Conservation (phyloP, 2,888 invertebrate species). For the Caenorhabditis zanzibari region DNA sequence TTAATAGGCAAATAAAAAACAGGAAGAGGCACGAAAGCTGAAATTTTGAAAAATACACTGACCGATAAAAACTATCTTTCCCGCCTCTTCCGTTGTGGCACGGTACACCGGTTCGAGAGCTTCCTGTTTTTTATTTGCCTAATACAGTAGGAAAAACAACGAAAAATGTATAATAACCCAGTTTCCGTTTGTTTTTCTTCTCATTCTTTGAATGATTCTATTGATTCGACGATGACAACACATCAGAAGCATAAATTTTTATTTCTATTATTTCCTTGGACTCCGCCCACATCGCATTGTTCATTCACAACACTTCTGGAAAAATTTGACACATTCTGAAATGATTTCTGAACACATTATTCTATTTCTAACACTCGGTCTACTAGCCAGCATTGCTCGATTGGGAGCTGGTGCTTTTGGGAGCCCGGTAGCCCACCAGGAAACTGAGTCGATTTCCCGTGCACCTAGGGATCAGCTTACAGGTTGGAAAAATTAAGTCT, state of each 20-base stretch:
- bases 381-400: background rate
- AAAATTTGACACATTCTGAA: background rate
- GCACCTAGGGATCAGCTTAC: constrained; percentile 37
- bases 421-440: background rate
- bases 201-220: constrained; percentile 12
- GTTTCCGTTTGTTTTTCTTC: background rate
- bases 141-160: background rate
- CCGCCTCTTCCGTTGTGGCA: too few species aligned
- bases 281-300: constrained; percentile 26
- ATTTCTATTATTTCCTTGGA: constrained; percentile 8
- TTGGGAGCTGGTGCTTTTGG: background rate
- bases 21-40: too few species aligned
- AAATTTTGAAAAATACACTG: too few species aligned
- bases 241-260: constrained; percentile 45
- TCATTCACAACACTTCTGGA: background rate
- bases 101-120: too few species aligned
- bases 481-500: background rate
- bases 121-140: too few species aligned
- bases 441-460: background rate
- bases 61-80: too few species aligned
- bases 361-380: background rate
- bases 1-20: too few species aligned
- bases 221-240: constrained; percentile 29
- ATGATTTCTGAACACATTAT: constrained; percentile 45
- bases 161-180: constrained; percentile 34